Conservation (phyloP, 2,888 invertebrate genomes). For the Thymelicus acteon region DNA sequence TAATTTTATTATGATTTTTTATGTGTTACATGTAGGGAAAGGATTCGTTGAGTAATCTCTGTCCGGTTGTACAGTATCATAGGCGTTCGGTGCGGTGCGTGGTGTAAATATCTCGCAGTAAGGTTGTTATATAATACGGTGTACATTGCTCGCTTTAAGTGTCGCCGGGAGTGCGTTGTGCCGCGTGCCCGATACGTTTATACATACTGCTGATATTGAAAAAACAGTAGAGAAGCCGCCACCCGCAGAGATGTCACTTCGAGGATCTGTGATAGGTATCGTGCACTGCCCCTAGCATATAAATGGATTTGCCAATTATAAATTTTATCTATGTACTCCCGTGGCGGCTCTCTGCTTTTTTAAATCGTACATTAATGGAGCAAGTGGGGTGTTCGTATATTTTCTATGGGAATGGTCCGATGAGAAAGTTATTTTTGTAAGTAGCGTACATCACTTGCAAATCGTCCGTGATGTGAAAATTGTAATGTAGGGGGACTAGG, state of each 20-base stretch:
- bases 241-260: slow-evolving; percentile 29
- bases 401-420: slow-evolving; percentile 2
- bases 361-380: neutral
- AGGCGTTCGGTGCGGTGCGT: neutral
- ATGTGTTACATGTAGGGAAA: slow-evolving; percentile 54
- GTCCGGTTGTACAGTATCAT: slow-evolving; percentile 25
- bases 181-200: slow-evolving; percentile 43
- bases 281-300: slow-evolving; percentile 30
- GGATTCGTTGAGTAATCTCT: slow-evolving; percentile 56
- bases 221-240: slow-evolving; percentile 4
- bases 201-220: neutral
- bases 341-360: slow-evolving; percentile 1
- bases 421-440: slow-evolving; percentile 21
- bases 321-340: neutral
- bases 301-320: slow-evolving; percentile 19
- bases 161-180: slow-evolving; percentile 60
- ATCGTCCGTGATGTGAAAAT: neutral
- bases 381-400: neutral
- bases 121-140: slow-evolving; percentile 66
- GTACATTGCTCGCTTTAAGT: slow-evolving; percentile 64
- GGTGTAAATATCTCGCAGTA: slow-evolving; percentile 50
- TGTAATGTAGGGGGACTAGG: slow-evolving; percentile 1
- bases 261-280: slow-evolving; percentile 26
- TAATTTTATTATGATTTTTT: slow-evolving; percentile 70
- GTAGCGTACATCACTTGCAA: neutral